These are phyloP conservation scores for Pseudoips prasinana DNA, from an alignment of 2,888 invertebrate genomes.

Conservation along the genomic window DNA sequence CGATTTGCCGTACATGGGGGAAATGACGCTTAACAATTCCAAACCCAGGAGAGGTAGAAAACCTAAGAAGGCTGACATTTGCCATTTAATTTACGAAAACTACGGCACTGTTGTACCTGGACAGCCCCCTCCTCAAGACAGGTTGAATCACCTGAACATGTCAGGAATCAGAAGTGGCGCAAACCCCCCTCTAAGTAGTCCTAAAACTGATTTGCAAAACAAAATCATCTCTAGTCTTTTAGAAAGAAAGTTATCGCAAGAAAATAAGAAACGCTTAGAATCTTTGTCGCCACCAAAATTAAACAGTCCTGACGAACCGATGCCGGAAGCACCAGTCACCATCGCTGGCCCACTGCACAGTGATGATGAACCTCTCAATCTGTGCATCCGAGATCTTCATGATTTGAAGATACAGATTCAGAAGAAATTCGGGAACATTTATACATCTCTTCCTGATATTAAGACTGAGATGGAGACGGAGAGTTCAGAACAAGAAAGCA, in stretches of 20 bases:
- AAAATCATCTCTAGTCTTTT: constrained; percentile 86
- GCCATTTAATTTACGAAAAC: constrained; percentile 94
- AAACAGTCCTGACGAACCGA: constrained; percentile 59
- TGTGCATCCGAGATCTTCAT: constrained; percentile 90
- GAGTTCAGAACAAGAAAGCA: constrained; percentile 70
- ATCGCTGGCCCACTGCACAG: constrained; percentile 57
- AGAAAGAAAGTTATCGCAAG: constrained; percentile 86
- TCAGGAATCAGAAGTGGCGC: constrained; percentile 45
- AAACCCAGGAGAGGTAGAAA: constrained; percentile 93
- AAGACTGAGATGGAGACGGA: constrained; percentile 83
- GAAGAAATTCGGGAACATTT: constrained; percentile 84
- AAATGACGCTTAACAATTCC: constrained; percentile 93
- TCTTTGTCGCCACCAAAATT: constrained; percentile 56
- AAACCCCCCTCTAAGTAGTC: constrained; percentile 44
- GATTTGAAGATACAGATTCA: constrained; percentile 85
- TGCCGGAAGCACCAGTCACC: constrained; percentile 60
- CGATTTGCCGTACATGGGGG: constrained; percentile 95
- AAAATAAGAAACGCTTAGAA: constrained; percentile 77
- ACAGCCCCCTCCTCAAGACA: constrained; percentile 82
- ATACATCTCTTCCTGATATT: constrained; percentile 78
- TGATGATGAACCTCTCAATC: constrained; percentile 89
- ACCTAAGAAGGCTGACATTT: constrained; percentile 96
- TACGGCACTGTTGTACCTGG: constrained; percentile 93
- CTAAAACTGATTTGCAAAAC: constrained; percentile 85
- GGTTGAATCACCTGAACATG: constrained; percentile 47